A percentile compares a stretch with the other conserved stretches of the same genome.
These are phyloP conservation scores for Orthosia incerta DNA, from an alignment of 2,888 invertebrate species.

Conservation along the genomic window DNA sequence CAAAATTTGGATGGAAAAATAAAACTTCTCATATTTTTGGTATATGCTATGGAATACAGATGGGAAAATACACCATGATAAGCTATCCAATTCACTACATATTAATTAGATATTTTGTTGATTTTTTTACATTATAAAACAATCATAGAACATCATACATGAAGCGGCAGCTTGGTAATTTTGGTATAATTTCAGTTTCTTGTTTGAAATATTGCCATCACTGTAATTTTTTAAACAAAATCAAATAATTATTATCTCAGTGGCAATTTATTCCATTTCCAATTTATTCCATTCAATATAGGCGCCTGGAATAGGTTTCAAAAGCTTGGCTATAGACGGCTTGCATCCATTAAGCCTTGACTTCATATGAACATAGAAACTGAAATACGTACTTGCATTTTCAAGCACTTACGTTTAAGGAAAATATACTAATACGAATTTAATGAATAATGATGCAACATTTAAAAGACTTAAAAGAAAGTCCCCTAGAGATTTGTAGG, in stretches of 20 bases:
- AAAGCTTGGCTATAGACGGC: background rate
- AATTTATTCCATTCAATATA: too few relatives aligned
- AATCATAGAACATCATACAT: background rate
- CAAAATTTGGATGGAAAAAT: background rate
- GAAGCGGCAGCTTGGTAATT: background rate
- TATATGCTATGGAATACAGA: background rate
- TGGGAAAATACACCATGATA: background rate
- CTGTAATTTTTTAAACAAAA: background rate
- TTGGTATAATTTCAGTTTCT: background rate
- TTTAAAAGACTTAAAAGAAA: too few relatives aligned
- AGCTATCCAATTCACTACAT: background rate
- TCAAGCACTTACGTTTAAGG: background rate
- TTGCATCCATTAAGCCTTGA: background rate
- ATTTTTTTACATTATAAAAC: background rate
- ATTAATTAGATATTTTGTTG: background rate
- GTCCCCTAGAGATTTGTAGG: too few relatives aligned
- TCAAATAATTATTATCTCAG: background rate
- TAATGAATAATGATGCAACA: too few relatives aligned
- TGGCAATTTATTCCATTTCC: too few relatives aligned
- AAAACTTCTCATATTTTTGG: background rate
- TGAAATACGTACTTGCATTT: background rate
- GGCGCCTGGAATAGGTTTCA: too few relatives aligned
- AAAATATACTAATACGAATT: too few relatives aligned
- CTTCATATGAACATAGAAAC: background rate
- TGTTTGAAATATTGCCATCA: background rate